Percentiles rank a stretch among this genome's conserved stretches.
Conservation (phyloP, 1,140 invertebrate species). For the Megathymus violae region DNA sequence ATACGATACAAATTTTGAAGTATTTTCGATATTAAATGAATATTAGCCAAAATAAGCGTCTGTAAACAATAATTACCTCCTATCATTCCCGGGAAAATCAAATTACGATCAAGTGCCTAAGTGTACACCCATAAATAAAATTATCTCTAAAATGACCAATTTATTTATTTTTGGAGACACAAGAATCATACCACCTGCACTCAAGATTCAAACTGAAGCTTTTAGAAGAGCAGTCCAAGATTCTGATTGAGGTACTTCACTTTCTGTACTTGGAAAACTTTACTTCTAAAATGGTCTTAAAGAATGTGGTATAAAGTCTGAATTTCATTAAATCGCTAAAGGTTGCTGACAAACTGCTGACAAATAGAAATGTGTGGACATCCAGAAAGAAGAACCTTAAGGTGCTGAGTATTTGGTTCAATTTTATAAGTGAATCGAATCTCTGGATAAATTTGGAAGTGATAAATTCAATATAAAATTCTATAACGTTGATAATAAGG, state of each 20-base stretch:
- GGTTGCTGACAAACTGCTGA: conserved; percentile 47
- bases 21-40: neutral
- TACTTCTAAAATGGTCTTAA: conserved; percentile 49
- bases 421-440: conserved; percentile 26
- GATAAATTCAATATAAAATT: conserved; percentile 28
- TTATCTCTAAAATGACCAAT: conserved; percentile 74
- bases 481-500: conserved; percentile 6
- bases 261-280: conserved; percentile 11
- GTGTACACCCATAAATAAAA: conserved; percentile 31
- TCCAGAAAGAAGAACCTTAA: conserved; percentile 14
- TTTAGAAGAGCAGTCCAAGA: conserved; percentile 70
- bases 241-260: conserved; percentile 68
- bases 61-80: neutral
- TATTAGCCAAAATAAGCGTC: neutral
- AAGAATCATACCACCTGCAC: conserved; percentile 77
- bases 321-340: conserved; percentile 11
- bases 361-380: conserved; percentile 11
- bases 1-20: too few species aligned
- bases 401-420: conserved; percentile 27
- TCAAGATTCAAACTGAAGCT: conserved; percentile 71
- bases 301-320: neutral
- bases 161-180: conserved; percentile 81
- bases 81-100: conserved; percentile 11
- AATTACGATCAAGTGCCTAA: conserved; percentile 17
- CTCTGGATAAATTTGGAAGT: conserved; percentile 25